Evolutionary conservation across 2,888 invertebrate genomes (phyloP).

Genomic region (Rhaphigaster nebulosa): DNA sequence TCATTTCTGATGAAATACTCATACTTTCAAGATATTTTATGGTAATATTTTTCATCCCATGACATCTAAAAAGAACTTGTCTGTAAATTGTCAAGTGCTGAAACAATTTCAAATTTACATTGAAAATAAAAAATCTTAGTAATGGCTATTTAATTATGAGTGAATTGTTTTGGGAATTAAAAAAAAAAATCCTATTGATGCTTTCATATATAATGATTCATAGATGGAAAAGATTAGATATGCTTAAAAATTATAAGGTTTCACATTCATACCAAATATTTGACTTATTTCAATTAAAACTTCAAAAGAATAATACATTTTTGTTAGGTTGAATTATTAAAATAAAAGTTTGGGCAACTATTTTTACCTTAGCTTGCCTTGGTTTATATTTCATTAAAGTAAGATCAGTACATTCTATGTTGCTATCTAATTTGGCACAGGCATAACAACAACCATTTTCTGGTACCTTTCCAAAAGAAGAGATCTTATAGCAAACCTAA

Average conservation of each 20-base stretch:
- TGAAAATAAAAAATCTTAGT: no score
- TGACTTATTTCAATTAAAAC: background rate
- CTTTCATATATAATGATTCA: no score
- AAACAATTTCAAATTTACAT: background rate
- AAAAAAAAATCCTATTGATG: no score
- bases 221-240: no score
- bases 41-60: constrained; percentile 16
- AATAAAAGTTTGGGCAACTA: background rate
- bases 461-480: constrained; percentile 43
- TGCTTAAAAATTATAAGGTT: background rate
- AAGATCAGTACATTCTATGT: constrained; percentile 33
- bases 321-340: background rate
- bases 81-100: constrained; percentile 54
- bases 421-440: constrained; percentile 25
- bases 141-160: no score
- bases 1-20: background rate
- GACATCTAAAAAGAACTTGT: constrained; percentile 24
- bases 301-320: background rate
- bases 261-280: background rate
- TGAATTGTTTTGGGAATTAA: no score
- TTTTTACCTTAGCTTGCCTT: constrained; percentile 50
- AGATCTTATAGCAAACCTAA: constrained; percentile 50
- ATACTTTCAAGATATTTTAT: background rate
- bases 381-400: constrained; percentile 42
- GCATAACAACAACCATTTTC: constrained; percentile 40